Percentiles rank a stretch among this genome's conserved stretches.
phyloP scores from a whole-genome alignment of 30 jellyfish, hydroid and myxozoan species.

The Mastigias papua region DNA sequence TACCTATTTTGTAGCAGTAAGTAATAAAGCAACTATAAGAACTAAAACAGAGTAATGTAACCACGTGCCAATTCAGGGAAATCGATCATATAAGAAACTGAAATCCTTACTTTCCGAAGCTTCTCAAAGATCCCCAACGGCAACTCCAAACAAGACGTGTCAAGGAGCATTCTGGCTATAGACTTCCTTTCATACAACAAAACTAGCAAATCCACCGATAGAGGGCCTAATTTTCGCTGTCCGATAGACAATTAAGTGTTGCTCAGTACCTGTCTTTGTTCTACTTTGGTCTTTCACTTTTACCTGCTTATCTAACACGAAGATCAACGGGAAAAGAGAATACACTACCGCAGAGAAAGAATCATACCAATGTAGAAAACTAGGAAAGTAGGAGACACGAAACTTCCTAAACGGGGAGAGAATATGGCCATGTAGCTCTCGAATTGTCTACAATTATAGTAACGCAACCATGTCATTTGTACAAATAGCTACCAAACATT shows the following conservation, averaged over 20 bases:
- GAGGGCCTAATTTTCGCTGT: background rate
- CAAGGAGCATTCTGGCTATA: conserved; percentile 33
- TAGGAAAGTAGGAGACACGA: no score
- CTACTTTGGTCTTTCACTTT: conserved; percentile 27
- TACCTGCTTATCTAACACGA: conserved; percentile 9
- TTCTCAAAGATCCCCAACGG: conserved; percentile 50
- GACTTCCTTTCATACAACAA: background rate
- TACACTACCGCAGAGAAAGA: no score
- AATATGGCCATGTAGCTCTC: no score
- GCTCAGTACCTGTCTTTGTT: background rate
- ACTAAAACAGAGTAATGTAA: background rate
- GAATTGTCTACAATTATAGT: no score
- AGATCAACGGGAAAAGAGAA: background rate
- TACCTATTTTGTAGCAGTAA: no score
- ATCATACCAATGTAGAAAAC: no score
- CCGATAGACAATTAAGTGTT: background rate
- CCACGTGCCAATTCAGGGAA: background rate
- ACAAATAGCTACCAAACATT: no score
- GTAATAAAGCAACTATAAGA: background rate
- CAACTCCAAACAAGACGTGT: conserved; percentile 53
- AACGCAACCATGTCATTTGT: no score
- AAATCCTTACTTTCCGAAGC: conserved; percentile 54
- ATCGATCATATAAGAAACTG: background rate
- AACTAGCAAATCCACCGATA: background rate
- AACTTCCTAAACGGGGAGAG: no score